A percentile compares a stretch with the other conserved stretches of the same genome.
Conservation (phyloP, 2,888 invertebrate species). For the Hecatera dysodea region DNA sequence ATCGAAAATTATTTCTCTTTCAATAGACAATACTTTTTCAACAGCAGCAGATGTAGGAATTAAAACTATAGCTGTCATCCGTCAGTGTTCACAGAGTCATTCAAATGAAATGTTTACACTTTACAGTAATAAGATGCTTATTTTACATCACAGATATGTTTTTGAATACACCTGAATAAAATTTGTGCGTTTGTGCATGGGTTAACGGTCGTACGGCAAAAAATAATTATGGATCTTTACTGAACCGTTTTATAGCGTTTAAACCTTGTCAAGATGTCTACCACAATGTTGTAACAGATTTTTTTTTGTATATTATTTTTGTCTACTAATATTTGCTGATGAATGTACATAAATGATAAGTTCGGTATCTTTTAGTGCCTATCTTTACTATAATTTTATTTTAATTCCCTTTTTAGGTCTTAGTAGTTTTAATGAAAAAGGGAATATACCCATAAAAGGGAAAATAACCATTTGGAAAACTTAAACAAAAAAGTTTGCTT, state of each 20-base stretch:
- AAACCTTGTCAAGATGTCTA: not conserved
- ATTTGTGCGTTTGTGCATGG: not conserved
- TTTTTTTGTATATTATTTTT: too few species aligned
- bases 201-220: not conserved
- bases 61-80: not conserved
- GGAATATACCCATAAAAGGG: too few species aligned
- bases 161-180: not conserved
- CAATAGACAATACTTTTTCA: not conserved
- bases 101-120: not conserved
- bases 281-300: not conserved
- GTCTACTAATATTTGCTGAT: too few species aligned
- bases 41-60: not conserved
- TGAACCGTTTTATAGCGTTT: not conserved
- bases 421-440: not conserved
- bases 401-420: not conserved
- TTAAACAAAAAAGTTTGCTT: not conserved
- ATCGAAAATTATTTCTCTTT: conserved; percentile 20
- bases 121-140: not conserved
- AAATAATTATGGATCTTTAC: not conserved
- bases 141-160: not conserved
- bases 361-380: not conserved
- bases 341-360: not conserved
- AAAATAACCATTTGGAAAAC: not conserved
- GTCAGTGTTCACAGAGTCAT: not conserved
- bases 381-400: not conserved